Conservation (phyloP, 1,140 invertebrate genomes). For the Bombus superbus region DNA sequence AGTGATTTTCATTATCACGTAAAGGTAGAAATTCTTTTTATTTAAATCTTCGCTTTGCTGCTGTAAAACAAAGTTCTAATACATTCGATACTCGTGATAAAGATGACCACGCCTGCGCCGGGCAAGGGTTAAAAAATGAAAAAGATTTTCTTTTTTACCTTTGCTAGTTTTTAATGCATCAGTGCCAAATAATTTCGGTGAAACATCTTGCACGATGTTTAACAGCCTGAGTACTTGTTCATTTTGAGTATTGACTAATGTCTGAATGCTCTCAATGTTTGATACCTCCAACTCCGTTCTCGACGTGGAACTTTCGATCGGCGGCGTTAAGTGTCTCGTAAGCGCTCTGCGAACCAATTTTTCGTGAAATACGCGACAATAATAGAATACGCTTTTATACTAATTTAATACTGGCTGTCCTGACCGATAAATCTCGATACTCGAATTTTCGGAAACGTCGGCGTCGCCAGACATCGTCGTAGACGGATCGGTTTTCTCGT, state of each 20-base stretch:
- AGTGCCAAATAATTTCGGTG: slow-evolving; percentile 77
- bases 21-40: not conserved
- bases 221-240: slow-evolving; percentile 78
- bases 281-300: slow-evolving; percentile 52
- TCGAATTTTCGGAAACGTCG: slow-evolving; percentile 82
- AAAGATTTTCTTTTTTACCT: slow-evolving; percentile 31
- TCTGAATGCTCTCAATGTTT: slow-evolving; percentile 79
- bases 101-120: not conserved
- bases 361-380: not conserved
- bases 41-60: too few relatives aligned
- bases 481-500: slow-evolving; percentile 56
- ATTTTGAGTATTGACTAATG: slow-evolving; percentile 80
- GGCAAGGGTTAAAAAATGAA: too few relatives aligned
- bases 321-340: slow-evolving; percentile 71
- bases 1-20: not conserved
- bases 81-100: not conserved
- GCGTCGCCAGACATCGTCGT: slow-evolving; percentile 68
- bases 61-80: too few relatives aligned
- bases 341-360: slow-evolving; percentile 61
- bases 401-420: not conserved
- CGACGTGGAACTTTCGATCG: slow-evolving; percentile 49
- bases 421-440: slow-evolving; percentile 83
- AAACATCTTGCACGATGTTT: slow-evolving; percentile 74
- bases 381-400: not conserved
- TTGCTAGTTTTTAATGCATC: slow-evolving; percentile 75